Conservation (phyloP, 2,797 vertebrate species). For the Tragelaphus oryx region DNA sequence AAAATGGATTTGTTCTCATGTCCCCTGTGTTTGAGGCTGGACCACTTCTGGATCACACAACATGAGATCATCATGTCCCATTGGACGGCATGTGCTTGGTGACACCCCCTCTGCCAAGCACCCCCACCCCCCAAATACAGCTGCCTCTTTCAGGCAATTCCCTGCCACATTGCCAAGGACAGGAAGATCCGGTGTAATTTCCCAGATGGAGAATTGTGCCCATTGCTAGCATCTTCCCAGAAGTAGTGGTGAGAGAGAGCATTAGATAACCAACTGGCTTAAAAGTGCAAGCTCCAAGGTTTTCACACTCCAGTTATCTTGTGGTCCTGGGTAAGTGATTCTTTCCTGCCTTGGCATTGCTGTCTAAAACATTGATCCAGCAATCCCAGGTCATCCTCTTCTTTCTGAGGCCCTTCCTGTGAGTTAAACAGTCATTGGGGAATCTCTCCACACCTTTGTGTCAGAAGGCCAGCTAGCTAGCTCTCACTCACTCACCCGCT, state of each 20-base stretch:
- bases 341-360: neutral
- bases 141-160: slow-evolving; percentile 46
- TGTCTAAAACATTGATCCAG: slow-evolving; percentile 3
- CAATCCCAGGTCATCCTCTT: neutral
- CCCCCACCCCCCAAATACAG: neutral
- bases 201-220: slow-evolving; percentile 31
- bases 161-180: slow-evolving; percentile 5
- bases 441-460: neutral
- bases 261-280: neutral
- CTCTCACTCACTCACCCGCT: neutral
- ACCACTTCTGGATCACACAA: neutral
- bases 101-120: neutral
- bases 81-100: neutral
- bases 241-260: slow-evolving; percentile 26
- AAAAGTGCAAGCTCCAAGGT: neutral
- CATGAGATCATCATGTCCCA: neutral
- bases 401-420: neutral
- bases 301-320: slow-evolving; percentile 12
- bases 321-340: neutral
- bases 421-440: neutral
- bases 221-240: slow-evolving; percentile 27
- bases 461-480: neutral
- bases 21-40: neutral
- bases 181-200: slow-evolving; percentile 32
- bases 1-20: neutral